Evolutionary conservation across 2,888 invertebrate genomes (phyloP).

Genomic region (Cryptophagus acutangulus): DNA sequence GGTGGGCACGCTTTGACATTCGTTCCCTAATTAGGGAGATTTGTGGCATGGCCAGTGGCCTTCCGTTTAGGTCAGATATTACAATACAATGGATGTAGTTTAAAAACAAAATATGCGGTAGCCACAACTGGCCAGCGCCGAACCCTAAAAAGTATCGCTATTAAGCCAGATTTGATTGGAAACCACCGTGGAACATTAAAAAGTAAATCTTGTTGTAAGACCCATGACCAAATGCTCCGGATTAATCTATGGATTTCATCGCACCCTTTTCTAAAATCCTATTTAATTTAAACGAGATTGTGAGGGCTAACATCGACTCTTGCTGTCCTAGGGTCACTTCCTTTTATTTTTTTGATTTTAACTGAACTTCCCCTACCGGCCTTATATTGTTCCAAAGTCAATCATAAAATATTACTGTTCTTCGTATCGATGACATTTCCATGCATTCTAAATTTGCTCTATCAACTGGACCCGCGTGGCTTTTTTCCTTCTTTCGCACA

Average conservation of each 20-base stretch:
- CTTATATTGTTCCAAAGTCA: slow-evolving; percentile 40
- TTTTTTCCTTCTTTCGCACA: slow-evolving; percentile 30
- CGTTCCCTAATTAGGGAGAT: too few species aligned
- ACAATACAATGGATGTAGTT: slow-evolving; percentile 1
- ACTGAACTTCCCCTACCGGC: slow-evolving; percentile 16
- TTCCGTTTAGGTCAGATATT: too few species aligned
- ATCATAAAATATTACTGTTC: slow-evolving; percentile 47
- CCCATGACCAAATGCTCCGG: slow-evolving; percentile 48
- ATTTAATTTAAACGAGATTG: slow-evolving; percentile 44
- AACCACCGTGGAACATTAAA: slow-evolving; percentile 46
- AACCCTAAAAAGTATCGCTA: slow-evolving; percentile 7
- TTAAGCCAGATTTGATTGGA: slow-evolving; percentile 44
- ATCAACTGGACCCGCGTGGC: slow-evolving; percentile 26
- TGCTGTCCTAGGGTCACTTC: slow-evolving; percentile 32
- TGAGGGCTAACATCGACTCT: slow-evolving; percentile 28
- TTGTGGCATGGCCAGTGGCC: too few species aligned
- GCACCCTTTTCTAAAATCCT: slow-evolving; percentile 40
- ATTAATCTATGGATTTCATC: slow-evolving; percentile 45
- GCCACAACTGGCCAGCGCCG: background rate
- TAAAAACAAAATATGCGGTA: background rate
- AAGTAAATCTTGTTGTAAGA: slow-evolving; percentile 46
- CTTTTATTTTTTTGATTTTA: slow-evolving; percentile 24
- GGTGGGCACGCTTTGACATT: too few species aligned
- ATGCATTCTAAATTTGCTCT: slow-evolving; percentile 45
- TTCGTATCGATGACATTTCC: slow-evolving; percentile 46